Conservation (phyloP, 2,888 invertebrate species). For the Lasioglossum zephyrum region DNA sequence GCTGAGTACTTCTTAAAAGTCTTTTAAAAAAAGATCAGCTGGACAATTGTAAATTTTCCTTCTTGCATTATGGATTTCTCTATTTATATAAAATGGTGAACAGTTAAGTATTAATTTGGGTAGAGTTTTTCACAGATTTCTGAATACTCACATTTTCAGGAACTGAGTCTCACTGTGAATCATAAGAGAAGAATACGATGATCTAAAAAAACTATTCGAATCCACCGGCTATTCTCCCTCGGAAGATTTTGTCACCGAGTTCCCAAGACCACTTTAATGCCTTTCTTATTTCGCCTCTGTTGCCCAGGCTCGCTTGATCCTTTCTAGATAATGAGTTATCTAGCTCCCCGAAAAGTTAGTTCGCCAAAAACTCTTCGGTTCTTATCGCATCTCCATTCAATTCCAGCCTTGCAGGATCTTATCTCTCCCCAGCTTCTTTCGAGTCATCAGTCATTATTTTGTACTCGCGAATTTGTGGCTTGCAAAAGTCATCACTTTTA, state of each 20-base stretch:
- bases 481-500: not conserved
- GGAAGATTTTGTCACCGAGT: not conserved
- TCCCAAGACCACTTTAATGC: not conserved
- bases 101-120: not conserved
- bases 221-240: not conserved
- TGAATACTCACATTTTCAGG: not conserved
- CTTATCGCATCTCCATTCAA: conserved; percentile 36
- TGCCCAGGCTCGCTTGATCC: not conserved
- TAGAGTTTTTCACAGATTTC: not conserved
- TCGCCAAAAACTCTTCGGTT: conserved; percentile 1
- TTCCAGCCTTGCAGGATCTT: not conserved
- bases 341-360: conserved; percentile 15
- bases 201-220: not conserved
- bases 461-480: not conserved
- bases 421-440: not conserved
- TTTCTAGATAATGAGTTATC: conserved; percentile 20
- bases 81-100: not conserved
- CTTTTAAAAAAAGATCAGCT: no score
- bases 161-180: not conserved
- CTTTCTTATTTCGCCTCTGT: not conserved
- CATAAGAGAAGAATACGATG: not conserved
- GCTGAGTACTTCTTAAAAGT: not conserved
- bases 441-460: not conserved
- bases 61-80: not conserved
- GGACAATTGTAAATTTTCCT: not conserved